Evolutionary conservation across 2,888 invertebrate species (phyloP).

Genomic region (Himalopsyche japonica): DNA sequence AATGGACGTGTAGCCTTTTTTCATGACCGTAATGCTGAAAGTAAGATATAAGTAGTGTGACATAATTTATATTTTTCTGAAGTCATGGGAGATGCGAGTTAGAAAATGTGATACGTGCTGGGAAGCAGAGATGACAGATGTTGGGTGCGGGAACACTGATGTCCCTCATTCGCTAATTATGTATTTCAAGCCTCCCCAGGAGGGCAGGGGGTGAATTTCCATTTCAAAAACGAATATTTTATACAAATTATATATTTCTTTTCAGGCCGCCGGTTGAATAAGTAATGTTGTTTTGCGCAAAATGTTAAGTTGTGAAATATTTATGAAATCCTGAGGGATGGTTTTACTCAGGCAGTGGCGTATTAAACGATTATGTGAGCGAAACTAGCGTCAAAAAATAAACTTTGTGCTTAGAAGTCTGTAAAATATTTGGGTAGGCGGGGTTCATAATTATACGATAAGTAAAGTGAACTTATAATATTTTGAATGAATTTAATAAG

Average conservation of each 20-base stretch:
- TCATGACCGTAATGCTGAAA: not conserved
- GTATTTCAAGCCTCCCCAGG: not conserved
- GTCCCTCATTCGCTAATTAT: not conserved
- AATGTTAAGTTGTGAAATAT: slow-evolving; percentile 24
- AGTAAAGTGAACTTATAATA: too few species aligned
- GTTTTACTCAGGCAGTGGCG: not conserved
- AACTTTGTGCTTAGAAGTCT: too few species aligned
- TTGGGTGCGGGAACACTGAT: not conserved
- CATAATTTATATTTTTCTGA: not conserved
- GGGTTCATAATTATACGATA: too few species aligned
- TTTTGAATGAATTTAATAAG: too few species aligned
- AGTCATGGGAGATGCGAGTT: not conserved
- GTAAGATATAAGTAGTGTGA: not conserved
- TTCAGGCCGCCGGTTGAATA: slow-evolving; percentile 18
- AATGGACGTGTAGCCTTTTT: not conserved
- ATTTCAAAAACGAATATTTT: not conserved
- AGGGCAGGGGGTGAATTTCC: not conserved
- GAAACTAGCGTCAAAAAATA: too few species aligned
- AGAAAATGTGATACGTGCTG: not conserved
- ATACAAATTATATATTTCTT: not conserved
- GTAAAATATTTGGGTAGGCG: too few species aligned
- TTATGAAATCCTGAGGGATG: slow-evolving; percentile 20
- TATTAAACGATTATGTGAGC: not conserved
- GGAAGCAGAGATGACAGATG: not conserved
- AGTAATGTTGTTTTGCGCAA: slow-evolving; percentile 18